These are phyloP conservation scores for Heteractis magnifica DNA, from an alignment of 92 coral and sea anemone species.

Conservation along the genomic window DNA sequence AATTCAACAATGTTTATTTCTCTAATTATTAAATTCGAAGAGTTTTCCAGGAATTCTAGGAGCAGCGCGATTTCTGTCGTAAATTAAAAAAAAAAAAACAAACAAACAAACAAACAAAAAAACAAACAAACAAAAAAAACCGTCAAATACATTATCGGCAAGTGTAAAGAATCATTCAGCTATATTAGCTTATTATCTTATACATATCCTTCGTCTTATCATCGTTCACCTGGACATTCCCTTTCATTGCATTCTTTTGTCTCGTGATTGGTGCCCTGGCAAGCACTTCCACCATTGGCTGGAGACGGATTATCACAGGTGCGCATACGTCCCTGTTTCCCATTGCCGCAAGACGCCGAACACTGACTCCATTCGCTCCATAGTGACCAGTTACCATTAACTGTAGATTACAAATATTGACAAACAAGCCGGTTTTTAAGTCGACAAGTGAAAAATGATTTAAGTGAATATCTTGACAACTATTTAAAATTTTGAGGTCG, in stretches of 20 bases:
- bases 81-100: no score
- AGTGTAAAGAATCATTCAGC: not conserved
- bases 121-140: no score
- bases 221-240: slow-evolving; percentile 45
- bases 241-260: slow-evolving; percentile 26
- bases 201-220: not conserved
- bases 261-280: slow-evolving; percentile 23
- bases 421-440: not conserved
- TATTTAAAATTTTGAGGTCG: no score
- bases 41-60: no score
- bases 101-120: no score
- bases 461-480: no score
- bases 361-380: slow-evolving; percentile 33
- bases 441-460: no score
- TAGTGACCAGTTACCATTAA: slow-evolving; percentile 32
- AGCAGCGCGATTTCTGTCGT: no score
- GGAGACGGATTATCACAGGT: slow-evolving; percentile 45
- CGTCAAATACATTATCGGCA: no score
- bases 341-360: slow-evolving; percentile 16
- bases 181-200: not conserved
- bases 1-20: no score
- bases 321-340: slow-evolving; percentile 26
- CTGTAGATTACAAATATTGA: slow-evolving; percentile 5
- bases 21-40: no score
- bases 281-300: slow-evolving; percentile 41